These are phyloP conservation scores for Lepus oiostolus DNA, from an alignment of 2,797 vertebrate species.

Conservation along the genomic window DNA sequence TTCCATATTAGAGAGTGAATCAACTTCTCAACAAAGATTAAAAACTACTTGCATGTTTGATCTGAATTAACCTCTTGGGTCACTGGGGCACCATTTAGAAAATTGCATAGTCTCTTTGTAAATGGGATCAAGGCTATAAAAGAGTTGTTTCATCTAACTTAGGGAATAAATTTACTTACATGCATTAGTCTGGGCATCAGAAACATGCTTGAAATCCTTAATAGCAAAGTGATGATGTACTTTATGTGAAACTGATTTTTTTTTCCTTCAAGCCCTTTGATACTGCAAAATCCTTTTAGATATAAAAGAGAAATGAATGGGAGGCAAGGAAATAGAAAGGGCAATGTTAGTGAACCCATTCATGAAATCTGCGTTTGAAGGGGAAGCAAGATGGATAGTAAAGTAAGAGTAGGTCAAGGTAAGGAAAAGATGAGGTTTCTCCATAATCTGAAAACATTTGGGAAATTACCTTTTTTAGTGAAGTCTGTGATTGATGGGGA, in stretches of 20 bases:
- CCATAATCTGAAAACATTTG: not conserved
- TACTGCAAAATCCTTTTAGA: not conserved
- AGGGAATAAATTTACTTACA: constrained; percentile 67
- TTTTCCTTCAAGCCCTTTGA: not conserved
- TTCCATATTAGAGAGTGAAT: constrained; percentile 53
- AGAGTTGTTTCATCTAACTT: constrained; percentile 68
- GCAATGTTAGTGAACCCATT: not conserved
- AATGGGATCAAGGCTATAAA: constrained; percentile 74
- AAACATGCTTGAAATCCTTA: constrained; percentile 39
- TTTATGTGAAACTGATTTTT: not conserved
- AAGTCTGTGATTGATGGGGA: not conserved
- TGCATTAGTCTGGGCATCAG: constrained; percentile 62
- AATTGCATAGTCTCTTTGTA: constrained; percentile 76
- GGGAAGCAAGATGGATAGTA: not conserved
- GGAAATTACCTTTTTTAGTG: not conserved
- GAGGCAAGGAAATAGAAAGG: not conserved
- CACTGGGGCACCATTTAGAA: constrained; percentile 69
- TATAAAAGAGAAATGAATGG: not conserved
- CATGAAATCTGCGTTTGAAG: not conserved
- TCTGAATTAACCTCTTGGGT: constrained; percentile 77
- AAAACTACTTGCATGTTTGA: constrained; percentile 71
- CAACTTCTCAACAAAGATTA: constrained; percentile 73
- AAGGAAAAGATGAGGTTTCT: not conserved
- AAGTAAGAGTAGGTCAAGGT: not conserved
- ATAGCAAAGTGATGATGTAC: not conserved